Evolutionary conservation across 2,113 vertebrate genomes (phyloP).

Genomic region (Riparia riparia): DNA sequence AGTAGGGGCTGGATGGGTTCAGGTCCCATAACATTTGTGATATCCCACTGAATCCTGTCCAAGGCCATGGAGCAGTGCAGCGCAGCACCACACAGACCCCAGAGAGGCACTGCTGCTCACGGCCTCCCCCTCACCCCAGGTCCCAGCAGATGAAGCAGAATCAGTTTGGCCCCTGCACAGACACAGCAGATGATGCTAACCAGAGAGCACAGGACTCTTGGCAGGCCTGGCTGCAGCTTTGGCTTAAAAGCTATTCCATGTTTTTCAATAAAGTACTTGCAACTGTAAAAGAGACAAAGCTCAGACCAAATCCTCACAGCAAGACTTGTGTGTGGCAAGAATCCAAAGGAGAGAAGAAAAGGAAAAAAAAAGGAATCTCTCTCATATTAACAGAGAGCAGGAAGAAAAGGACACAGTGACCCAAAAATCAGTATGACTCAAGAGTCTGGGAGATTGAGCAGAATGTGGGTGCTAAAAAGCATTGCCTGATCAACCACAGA

Average conservation of each 20-base stretch:
- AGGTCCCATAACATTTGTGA: not conserved
- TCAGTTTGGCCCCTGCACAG: not conserved
- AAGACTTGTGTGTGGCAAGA: not conserved
- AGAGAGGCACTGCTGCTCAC: accelerated
- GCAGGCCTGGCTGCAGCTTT: not conserved
- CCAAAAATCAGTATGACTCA: not conserved
- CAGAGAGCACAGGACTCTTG: not conserved
- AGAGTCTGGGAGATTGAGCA: not conserved
- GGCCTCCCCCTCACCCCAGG: not conserved
- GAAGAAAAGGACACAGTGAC: not conserved
- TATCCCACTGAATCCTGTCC: accelerated
- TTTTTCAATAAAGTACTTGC: not conserved
- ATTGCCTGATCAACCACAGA: not conserved
- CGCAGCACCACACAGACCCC: not conserved
- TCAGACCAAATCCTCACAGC: not conserved
- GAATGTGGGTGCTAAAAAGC: not conserved
- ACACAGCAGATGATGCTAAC: not conserved
- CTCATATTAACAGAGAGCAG: not conserved
- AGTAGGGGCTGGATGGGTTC: accelerated
- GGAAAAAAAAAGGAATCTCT: not conserved
- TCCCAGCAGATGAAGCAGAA: not conserved
- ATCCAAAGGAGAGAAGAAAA: not conserved
- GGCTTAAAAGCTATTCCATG: not conserved
- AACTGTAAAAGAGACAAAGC: not conserved
- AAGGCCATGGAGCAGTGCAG: not conserved